Conservation (phyloP, 2,888 invertebrate genomes). For the Chironomus tentans region DNA sequence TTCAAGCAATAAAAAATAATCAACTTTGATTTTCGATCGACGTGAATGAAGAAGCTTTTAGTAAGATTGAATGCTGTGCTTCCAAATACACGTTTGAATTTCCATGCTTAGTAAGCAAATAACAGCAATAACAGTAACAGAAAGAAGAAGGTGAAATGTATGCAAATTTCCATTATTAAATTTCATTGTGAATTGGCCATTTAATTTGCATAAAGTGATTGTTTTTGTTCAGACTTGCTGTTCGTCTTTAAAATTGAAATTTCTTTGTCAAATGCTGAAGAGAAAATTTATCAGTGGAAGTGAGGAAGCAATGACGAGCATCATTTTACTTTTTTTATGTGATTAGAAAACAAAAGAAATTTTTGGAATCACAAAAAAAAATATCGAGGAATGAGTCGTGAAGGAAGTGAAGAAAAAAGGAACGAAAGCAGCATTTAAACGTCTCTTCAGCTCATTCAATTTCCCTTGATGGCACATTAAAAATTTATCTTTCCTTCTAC, state of each 20-base stretch:
- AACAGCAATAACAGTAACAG: neutral
- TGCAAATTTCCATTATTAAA: conserved; percentile 1
- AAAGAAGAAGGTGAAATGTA: neutral
- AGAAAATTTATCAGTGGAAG: neutral
- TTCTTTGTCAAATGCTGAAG: neutral
- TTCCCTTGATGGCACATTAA: conserved; percentile 12
- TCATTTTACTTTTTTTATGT: no score
- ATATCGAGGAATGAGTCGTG: no score
- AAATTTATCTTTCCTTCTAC: conserved; percentile 15
- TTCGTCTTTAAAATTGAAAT: neutral
- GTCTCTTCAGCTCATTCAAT: neutral
- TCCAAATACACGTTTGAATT: neutral
- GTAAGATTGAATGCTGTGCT: neutral
- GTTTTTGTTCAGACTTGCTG: conserved; percentile 4
- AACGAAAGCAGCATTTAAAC: neutral
- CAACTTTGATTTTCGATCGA: neutral
- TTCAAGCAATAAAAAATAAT: no score
- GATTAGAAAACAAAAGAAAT: no score
- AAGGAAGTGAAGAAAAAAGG: neutral
- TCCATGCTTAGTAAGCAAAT: neutral
- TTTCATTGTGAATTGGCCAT: neutral
- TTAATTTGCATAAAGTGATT: conserved; percentile 22
- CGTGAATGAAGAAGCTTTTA: neutral
- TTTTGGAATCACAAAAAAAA: no score
- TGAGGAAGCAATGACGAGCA: neutral